Base-by-base conservation (phyloP, 2,113 vertebrate genomes). In the Lepus europaeus region DNA sequence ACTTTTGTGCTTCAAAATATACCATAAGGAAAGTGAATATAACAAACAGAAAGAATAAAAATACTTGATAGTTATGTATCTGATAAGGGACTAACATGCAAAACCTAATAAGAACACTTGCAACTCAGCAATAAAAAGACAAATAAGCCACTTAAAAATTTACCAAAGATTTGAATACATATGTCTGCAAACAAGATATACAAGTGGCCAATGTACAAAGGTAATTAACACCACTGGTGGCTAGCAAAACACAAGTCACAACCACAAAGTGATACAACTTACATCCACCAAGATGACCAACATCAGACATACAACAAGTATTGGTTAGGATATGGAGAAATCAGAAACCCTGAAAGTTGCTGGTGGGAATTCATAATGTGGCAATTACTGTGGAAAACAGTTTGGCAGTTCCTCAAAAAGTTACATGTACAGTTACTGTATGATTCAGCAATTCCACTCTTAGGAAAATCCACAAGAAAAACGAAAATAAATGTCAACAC, bases 241-340 rank as follows among this genome's bases (percentile, higher is more conserved):
- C 16, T 70, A 92, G 16, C 36, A 27, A 90, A 95, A 95, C 53
- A 10, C 29, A 80, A 79, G 78, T 56, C 27, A 94, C 93, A 94
- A 89, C 11, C 39, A 96, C 45, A 89, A 31, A 6, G 8, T 73
- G 12, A 63, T 63, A 74, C 19, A 87, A 9, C 19, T 89, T 36
- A 81, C 11, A 63, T 27, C 70, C 68, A 68, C 63, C 69, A 80
- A 80, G 23, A 91, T 0, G 4, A 19, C 59, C 53, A 90, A 68
- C 81, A 93, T 89, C 25, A 76, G 76, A 76, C 3, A 66, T 17
- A 33, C 20, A 85, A 78, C 1, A 90, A 3, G 51, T n/a, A 56
- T 17, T 7, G 3, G 20, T 73, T 53, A 94, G 53, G 4, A 76
- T 68, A 45, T 70, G 33, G 22, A 92, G 51, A 87, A 93, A 86